Conservation (phyloP, 2,888 invertebrate genomes). For the Flexamia atlantica region DNA sequence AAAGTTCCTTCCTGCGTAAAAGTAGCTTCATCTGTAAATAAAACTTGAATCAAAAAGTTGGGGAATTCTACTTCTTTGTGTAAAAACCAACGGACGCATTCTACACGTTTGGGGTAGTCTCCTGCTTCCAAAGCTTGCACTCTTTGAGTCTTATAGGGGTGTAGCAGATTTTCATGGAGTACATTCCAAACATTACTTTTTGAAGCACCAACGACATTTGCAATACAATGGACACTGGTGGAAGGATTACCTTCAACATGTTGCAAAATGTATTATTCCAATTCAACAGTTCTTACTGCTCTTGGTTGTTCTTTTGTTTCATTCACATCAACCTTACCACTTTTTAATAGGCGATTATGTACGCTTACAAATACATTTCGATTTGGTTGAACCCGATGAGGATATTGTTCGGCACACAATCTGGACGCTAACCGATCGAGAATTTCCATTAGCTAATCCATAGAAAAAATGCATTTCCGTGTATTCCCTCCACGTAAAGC, state of each 20-base stretch:
- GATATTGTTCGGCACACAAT: conserved; percentile 7
- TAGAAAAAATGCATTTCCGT: background rate
- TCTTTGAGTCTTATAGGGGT: conserved; percentile 43
- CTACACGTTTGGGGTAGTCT: conserved; percentile 31
- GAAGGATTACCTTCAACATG: conserved; percentile 13
- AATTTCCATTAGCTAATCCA: background rate
- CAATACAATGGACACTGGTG: background rate
- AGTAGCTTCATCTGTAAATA: background rate
- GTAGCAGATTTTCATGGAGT: conserved; percentile 32
- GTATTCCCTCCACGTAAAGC: background rate
- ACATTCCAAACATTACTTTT: conserved; percentile 41
- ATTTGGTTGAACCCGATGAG: background rate
- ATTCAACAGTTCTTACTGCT: conserved; percentile 8
- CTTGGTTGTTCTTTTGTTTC: background rate
- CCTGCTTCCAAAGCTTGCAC: conserved; percentile 34
- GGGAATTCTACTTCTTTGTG: conserved; percentile 2
- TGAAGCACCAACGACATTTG: conserved; percentile 27
- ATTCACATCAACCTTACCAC: background rate
- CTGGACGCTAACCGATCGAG: background rate
- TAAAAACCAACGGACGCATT: conserved; percentile 19
- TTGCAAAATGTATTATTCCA: conserved; percentile 33
- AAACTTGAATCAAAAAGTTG: background rate
- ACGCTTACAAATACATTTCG: background rate
- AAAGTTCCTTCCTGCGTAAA: background rate
- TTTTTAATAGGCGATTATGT: conserved; percentile 3